Percentiles rank a stretch among this genome's conserved stretches.
These are phyloP conservation scores for Brotula barbata DNA, from an alignment of 2,797 vertebrate species.

Conservation along the genomic window DNA sequence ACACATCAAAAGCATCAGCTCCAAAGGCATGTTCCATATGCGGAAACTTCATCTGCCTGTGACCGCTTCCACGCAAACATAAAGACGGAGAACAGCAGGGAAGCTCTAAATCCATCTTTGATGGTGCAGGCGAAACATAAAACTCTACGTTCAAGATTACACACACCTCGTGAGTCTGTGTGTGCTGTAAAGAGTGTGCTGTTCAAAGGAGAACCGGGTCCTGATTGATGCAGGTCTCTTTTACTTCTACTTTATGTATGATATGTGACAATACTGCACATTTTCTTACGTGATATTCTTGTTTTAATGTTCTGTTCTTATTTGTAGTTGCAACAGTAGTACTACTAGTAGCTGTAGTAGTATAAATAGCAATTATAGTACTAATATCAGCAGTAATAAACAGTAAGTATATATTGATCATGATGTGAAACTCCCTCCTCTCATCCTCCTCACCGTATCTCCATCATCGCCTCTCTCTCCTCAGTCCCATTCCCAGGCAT, in stretches of 20 bases:
- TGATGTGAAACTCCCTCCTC: not conserved
- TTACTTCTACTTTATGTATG: too few relatives aligned
- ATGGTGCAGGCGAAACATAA: constrained; percentile 16
- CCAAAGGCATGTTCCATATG: too few relatives aligned
- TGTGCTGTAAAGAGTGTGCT: too few relatives aligned
- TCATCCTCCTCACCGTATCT: constrained; percentile 7
- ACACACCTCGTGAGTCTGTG: not conserved
- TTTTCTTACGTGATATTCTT: not conserved
- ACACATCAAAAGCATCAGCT: too few relatives aligned
- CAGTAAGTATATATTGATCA: not conserved
- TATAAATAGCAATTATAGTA: too few relatives aligned
- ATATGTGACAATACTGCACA: too few relatives aligned
- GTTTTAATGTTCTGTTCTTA: not conserved
- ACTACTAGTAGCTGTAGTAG: not conserved
- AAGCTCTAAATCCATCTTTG: too few relatives aligned
- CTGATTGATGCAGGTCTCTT: too few relatives aligned
- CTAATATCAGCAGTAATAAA: not conserved
- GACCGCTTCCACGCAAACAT: too few relatives aligned
- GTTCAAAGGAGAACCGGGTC: too few relatives aligned
- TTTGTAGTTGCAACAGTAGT: not conserved
- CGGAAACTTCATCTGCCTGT: too few relatives aligned
- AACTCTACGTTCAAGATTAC: constrained; percentile 13
- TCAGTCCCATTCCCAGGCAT: constrained; percentile 88
- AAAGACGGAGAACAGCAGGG: too few relatives aligned
- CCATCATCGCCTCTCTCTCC: constrained; percentile 15